phyloP scores from a whole-genome alignment of 2,888 invertebrate species.

The Harpagoxenus sublaevis region DNA sequence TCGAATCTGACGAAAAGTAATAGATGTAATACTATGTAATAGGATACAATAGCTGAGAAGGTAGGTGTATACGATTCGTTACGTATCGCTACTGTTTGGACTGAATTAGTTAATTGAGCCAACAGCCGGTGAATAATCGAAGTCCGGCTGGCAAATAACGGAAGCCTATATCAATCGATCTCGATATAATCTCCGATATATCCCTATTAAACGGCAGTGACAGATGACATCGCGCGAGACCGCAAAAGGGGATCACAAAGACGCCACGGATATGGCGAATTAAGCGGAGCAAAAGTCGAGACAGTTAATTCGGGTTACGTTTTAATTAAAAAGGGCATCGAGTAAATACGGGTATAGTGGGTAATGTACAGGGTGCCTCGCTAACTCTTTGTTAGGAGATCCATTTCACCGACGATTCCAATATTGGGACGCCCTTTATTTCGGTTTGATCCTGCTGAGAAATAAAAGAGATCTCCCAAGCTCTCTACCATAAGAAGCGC shows the following conservation, averaged over 20 bases:
- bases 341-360: background rate
- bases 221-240: background rate
- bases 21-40: background rate
- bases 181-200: constrained; percentile 14
- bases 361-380: background rate
- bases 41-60: background rate
- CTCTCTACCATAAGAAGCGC: background rate
- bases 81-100: constrained; percentile 24
- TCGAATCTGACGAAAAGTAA: background rate
- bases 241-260: constrained; percentile 18
- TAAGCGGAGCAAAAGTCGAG: background rate
- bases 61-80: constrained; percentile 1
- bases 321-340: constrained; percentile 18
- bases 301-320: background rate
- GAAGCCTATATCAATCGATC: constrained; percentile 35
- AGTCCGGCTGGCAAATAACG: constrained; percentile 18
- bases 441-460: constrained; percentile 1
- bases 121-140: constrained; percentile 20
- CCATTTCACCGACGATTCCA: background rate
- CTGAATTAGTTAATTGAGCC: constrained; percentile 49
- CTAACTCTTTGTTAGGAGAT: constrained; percentile 27
- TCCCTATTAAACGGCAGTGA: constrained; percentile 2
- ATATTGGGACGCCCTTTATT: background rate
- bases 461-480: background rate
- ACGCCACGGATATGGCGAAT: constrained; percentile 6